Percentiles rank a stretch among this genome's conserved stretches.
Conservation (phyloP, 2,888 invertebrate genomes). For the Strigamia maritima region DNA sequence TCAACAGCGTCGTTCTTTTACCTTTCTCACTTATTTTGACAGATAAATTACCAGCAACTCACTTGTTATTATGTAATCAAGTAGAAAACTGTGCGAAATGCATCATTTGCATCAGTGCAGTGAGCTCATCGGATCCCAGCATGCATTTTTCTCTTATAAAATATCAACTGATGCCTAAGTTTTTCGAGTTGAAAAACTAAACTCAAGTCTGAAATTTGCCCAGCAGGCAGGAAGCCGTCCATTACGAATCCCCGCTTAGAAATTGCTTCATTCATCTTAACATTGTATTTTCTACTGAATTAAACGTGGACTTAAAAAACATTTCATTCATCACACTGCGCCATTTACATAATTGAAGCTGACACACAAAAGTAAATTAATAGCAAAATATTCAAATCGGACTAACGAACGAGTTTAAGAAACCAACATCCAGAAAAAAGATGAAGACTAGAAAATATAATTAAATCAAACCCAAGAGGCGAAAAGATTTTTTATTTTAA, state of each 20-base stretch:
- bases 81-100: not conserved
- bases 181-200: not conserved
- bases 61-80: slow-evolving; percentile 6
- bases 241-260: slow-evolving; percentile 23
- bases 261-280: slow-evolving; percentile 17
- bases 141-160: not conserved
- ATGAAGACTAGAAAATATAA: not conserved
- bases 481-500: not conserved
- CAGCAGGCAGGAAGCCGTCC: slow-evolving; percentile 10
- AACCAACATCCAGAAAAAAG: not conserved
- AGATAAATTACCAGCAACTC: slow-evolving; percentile 15
- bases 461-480: not conserved
- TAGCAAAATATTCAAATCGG: slow-evolving; percentile 3
- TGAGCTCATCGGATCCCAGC: not conserved
- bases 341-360: slow-evolving; percentile 14
- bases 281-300: slow-evolving; percentile 22
- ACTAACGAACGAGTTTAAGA: not conserved
- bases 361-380: not conserved
- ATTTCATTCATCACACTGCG: slow-evolving; percentile 1
- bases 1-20: slow-evolving; percentile 7
- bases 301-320: slow-evolving; percentile 16
- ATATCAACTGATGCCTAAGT: not conserved
- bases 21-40: slow-evolving; percentile 18
- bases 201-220: not conserved
- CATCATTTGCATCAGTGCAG: not conserved